phyloP scores from a whole-genome alignment of 1,140 invertebrate genomes.

The Lepidurus packardi region DNA sequence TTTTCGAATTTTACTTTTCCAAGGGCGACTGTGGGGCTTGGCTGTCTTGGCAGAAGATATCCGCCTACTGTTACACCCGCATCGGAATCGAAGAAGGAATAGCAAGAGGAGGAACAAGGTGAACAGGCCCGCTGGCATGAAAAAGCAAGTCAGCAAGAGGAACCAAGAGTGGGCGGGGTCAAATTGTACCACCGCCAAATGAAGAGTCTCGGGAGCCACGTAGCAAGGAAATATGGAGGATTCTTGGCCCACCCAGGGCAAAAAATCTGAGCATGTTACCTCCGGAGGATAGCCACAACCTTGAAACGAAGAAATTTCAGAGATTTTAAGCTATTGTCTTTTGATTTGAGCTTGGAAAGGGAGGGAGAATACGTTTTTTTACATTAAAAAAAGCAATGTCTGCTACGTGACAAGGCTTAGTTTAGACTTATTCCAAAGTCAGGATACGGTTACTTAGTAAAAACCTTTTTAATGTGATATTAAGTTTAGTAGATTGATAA shows the following conservation, averaged over 20 bases:
- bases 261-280: slow-evolving; percentile 19
- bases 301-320: not conserved
- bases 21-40: not conserved
- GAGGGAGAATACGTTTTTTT: too few species aligned
- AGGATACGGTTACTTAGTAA: too few species aligned
- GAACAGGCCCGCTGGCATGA: slow-evolving; percentile 23
- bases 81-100: not conserved
- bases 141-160: slow-evolving; percentile 18
- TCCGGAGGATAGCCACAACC: slow-evolving; percentile 31
- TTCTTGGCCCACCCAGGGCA: slow-evolving; percentile 14
- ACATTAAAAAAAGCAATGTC: too few species aligned
- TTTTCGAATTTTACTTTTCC: not conserved
- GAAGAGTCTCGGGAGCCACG: slow-evolving; percentile 11
- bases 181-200: slow-evolving; percentile 26
- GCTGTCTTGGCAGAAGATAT: not conserved
- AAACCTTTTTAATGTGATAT: too few species aligned
- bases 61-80: not conserved
- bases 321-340: not conserved
- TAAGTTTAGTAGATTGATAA: too few species aligned
- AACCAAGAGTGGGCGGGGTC: slow-evolving; percentile 23
- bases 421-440: too few species aligned
- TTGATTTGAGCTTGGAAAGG: not conserved
- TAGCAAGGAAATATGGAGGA: slow-evolving; percentile 24
- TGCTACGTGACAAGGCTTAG: too few species aligned
- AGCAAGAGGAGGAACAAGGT: slow-evolving; percentile 23